Evolutionary conservation across 2,888 invertebrate species (phyloP).

Genomic region (Teinopalpus imperialis): DNA sequence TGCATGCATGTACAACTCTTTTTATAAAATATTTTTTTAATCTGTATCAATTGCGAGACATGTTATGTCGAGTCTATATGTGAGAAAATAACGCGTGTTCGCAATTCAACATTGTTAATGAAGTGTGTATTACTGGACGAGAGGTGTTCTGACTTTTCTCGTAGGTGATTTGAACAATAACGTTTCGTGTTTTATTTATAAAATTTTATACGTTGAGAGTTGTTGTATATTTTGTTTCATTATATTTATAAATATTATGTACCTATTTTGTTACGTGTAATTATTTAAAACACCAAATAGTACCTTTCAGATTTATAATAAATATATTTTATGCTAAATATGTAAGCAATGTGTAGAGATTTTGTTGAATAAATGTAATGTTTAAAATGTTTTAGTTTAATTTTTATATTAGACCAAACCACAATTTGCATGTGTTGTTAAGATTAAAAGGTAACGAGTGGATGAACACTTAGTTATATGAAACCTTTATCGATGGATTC

Average conservation of each 20-base stretch:
- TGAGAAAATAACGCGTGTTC: background rate
- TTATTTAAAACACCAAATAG: slow-evolving; percentile 75
- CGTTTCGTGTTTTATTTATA: slow-evolving; percentile 44
- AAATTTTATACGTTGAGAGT: slow-evolving; percentile 43
- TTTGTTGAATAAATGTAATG: slow-evolving; percentile 81
- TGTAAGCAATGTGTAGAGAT: slow-evolving; percentile 72
- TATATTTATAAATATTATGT: slow-evolving; percentile 46
- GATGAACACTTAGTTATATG: too few species aligned
- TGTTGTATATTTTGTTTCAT: slow-evolving; percentile 45
- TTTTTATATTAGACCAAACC: too few species aligned
- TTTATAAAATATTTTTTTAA: background rate
- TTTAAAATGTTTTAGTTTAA: slow-evolving; percentile 50
- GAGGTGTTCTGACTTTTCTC: slow-evolving; percentile 40
- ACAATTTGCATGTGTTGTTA: too few species aligned
- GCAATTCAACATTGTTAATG: background rate
- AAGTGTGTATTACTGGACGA: slow-evolving; percentile 24
- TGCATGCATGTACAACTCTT: too few species aligned
- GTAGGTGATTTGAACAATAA: slow-evolving; percentile 66
- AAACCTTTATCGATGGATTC: too few species aligned
- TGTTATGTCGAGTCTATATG: background rate
- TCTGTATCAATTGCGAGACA: background rate
- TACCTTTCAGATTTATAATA: slow-evolving; percentile 66
- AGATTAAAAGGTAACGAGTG: too few species aligned
- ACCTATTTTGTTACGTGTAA: slow-evolving; percentile 61
- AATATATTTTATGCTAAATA: slow-evolving; percentile 58